Base-by-base conservation (phyloP, 2,888 invertebrate species). In the Epirrhoe tristata region DNA sequence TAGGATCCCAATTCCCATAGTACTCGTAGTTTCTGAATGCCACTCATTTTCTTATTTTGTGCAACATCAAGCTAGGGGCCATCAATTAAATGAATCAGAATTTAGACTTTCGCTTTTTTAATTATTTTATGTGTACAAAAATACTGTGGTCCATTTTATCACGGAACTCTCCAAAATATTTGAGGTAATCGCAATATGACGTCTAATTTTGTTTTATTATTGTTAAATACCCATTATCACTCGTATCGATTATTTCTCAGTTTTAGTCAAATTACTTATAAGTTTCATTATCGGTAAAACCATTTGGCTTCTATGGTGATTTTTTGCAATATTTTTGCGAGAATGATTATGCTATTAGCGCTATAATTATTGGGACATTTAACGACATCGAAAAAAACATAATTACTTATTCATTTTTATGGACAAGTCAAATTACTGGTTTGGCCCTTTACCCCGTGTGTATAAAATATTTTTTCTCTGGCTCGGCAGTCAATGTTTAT, bases 141-240 rank as follows among this genome's bases (percentile, higher is more conserved):
- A 57, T 46, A 12, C 12, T 43, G 24, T 24, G 39, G 5, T 43
- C n/a, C 14, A 57, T 46, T 46, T 46, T 32, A 46, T 46, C 57
- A 31, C 48, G 48, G 48, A 46, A 31, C 31, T 57, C 17, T 50
- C 17, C 10, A 34, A 6, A 4, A 50, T 34, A 58, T 7, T 75
- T 69, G 56, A 63, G 63, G 72, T 73, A 72, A 77, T 74, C 66
- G 65, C 60, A 55, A 67, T 71, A 58, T 71, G 58, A 72, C 64
- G 63, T 70, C 66, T 74, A 74, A 52, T 61, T 66, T 61, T 70
- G 36, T 67, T 74, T 77, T 70, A 77, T 74, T 62, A 14, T 43
- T 57, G 69, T 73, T 69, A 58, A 67, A 71, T 61, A 34, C 24
- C 60, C 69, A 67, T 75, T 70, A 69, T 66, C 60, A 64, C 46